Evolutionary conservation across 2,113 vertebrate genomes (phyloP).

Genomic region (Tyto alba): DNA sequence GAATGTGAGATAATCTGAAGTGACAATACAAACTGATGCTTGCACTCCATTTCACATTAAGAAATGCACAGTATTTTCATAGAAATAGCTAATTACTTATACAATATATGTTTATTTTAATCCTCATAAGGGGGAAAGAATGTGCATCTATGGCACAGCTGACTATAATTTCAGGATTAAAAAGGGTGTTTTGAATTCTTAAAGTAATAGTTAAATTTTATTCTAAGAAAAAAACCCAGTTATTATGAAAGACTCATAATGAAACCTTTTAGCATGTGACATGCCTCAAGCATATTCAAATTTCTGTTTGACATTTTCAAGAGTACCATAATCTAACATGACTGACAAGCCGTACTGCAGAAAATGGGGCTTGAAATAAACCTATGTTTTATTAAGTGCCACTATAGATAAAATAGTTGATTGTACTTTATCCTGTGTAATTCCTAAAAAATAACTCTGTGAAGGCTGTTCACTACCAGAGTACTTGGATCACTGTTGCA

Average conservation of each 20-base stretch:
- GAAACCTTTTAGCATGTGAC: neutral
- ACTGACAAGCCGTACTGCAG: neutral
- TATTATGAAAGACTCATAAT: neutral
- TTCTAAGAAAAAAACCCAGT: neutral
- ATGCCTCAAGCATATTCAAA: neutral
- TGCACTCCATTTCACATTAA: neutral
- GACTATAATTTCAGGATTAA: neutral
- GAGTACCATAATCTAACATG: neutral
- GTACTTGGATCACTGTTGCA: neutral
- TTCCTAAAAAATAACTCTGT: neutral
- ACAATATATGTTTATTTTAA: neutral
- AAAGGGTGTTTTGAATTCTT: neutral
- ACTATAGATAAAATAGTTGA: neutral
- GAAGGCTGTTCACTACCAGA: neutral
- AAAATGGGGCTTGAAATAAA: neutral
- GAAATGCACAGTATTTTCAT: neutral
- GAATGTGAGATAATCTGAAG: neutral
- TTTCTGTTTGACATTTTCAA: slow-evolving; percentile 19
- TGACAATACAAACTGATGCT: neutral
- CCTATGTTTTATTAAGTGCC: neutral
- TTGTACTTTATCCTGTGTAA: neutral
- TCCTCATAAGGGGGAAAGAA: neutral
- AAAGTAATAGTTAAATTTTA: neutral
- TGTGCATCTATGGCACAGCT: neutral
- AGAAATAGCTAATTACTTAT: neutral